phyloP scores from a whole-genome alignment of 1,140 invertebrate species.

The Manduca sexta region DNA sequence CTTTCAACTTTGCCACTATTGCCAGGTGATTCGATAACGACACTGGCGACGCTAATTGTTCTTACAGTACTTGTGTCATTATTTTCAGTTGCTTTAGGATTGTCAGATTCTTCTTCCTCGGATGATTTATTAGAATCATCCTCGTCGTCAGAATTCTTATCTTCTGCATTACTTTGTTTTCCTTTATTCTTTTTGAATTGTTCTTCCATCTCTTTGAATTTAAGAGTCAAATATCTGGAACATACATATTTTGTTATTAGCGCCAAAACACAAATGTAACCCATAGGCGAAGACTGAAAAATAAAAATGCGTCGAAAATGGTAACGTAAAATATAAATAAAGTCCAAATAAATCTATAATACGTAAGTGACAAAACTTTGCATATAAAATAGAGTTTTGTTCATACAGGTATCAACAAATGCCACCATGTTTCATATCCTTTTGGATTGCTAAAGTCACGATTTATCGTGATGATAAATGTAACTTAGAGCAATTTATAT shows the following conservation, averaged over 20 bases:
- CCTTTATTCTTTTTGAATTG: constrained; percentile 76
- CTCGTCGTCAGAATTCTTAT: constrained; percentile 11
- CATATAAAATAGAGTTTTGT: too few relatives aligned
- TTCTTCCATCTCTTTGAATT: constrained; percentile 88
- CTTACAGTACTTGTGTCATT: constrained; percentile 1
- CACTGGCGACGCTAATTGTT: constrained; percentile 28
- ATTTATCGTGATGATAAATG: too few relatives aligned
- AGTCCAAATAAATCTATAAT: too few relatives aligned
- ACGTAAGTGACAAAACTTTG: too few relatives aligned
- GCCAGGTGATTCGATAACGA: constrained; percentile 48
- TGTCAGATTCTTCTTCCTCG: constrained; percentile 7
- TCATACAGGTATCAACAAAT: too few relatives aligned
- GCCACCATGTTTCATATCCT: too few relatives aligned
- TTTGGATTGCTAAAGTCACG: too few relatives aligned
- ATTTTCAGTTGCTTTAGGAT: constrained; percentile 7
- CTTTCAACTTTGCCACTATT: constrained; percentile 58
- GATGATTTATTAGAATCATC: constrained; percentile 26
- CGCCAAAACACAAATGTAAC: too few relatives aligned
- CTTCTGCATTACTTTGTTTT: constrained; percentile 39
- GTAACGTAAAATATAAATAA: too few relatives aligned
- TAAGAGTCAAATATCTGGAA: constrained; percentile 82
- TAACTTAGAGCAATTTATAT: too few relatives aligned
- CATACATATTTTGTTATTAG: neutral
- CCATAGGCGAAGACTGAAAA: neutral
- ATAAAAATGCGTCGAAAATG: too few relatives aligned